phyloP scores from a whole-genome alignment of 2,113 vertebrate species.

The Crotalus tigris region DNA sequence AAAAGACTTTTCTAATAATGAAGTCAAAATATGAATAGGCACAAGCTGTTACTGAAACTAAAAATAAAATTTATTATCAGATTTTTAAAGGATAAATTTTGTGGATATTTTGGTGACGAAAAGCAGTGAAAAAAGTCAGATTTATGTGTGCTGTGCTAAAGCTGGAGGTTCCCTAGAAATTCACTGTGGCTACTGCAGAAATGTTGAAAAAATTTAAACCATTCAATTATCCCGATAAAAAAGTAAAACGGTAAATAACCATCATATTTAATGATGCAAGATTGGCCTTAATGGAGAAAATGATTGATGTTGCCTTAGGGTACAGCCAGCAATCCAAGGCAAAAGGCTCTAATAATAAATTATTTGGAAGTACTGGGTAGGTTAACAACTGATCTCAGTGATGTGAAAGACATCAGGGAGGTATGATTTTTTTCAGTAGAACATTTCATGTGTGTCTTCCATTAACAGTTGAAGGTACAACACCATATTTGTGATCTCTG shows the following conservation, averaged over 20 bases:
- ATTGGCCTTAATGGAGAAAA: neutral
- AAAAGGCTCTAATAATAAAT: neutral
- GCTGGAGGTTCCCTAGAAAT: neutral
- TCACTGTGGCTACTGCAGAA: neutral
- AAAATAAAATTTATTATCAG: neutral
- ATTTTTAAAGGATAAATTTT: neutral
- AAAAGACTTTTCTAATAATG: neutral
- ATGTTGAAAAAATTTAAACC: neutral
- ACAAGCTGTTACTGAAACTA: neutral
- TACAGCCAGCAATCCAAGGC: neutral
- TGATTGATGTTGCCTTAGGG: neutral
- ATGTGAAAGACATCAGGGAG: neutral
- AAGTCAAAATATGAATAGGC: neutral
- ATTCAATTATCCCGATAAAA: neutral
- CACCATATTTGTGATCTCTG: neutral
- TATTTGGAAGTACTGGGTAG: neutral
- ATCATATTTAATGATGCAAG: neutral
- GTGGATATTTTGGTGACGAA: neutral
- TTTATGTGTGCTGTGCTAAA: neutral
- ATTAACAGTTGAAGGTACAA: neutral
- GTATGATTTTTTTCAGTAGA: neutral
- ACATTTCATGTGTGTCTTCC: neutral
- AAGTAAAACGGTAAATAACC: neutral
- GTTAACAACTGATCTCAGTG: neutral
- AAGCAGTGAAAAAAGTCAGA: neutral